Percentiles rank a stretch among this genome's conserved stretches.
phyloP scores from a whole-genome alignment of 2,797 vertebrate species.

The Sebastes diaconus region DNA sequence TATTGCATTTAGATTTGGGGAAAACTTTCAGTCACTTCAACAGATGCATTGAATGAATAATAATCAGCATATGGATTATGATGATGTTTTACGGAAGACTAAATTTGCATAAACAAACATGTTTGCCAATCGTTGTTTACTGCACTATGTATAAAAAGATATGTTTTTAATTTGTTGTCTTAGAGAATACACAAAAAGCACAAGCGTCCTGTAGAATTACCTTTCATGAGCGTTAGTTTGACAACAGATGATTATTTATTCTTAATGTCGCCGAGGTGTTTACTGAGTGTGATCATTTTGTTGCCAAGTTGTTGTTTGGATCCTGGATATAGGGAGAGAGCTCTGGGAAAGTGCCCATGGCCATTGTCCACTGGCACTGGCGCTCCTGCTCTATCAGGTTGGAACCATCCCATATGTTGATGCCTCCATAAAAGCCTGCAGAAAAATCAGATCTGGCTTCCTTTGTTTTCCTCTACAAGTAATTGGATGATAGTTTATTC shows the following conservation, averaged over 20 bases:
- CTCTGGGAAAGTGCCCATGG: constrained; percentile 13
- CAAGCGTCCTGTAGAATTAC: neutral
- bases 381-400: neutral
- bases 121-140: neutral
- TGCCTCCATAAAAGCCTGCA: neutral
- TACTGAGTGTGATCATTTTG: neutral
- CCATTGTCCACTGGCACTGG: constrained; percentile 23
- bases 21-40: constrained; percentile 6
- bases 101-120: neutral
- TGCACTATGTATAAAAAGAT: neutral
- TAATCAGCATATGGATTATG: constrained; percentile 7
- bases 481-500: constrained; percentile 20
- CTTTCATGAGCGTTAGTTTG: neutral
- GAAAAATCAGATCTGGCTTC: constrained; percentile 11
- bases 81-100: neutral
- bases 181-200: neutral
- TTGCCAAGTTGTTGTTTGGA: constrained; percentile 29
- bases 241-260: constrained; percentile 14
- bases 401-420: constrained; percentile 11
- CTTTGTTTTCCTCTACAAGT: constrained; percentile 31
- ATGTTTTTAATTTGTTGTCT: neutral
- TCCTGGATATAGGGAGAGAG: neutral
- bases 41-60: neutral
- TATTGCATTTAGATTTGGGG: neutral
- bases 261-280: neutral